Evolutionary conservation across 2,888 invertebrate species (phyloP).

Genomic region (Agonopterix alstromeriana): DNA sequence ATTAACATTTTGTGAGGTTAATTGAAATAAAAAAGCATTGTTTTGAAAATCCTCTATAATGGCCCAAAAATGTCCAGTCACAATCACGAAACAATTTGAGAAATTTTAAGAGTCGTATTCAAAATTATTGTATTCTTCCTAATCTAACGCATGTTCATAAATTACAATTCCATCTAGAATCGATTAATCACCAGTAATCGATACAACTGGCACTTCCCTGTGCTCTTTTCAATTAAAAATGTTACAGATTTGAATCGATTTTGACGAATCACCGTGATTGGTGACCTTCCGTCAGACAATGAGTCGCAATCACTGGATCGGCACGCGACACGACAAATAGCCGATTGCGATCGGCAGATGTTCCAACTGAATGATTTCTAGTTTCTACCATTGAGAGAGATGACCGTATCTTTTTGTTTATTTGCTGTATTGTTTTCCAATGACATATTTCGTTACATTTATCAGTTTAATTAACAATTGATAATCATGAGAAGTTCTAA

Average conservation of each 20-base stretch:
- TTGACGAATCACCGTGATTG: slow-evolving; percentile 59
- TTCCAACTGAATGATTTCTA: slow-evolving; percentile 18
- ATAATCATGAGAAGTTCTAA: no score
- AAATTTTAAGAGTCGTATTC: slow-evolving; percentile 9
- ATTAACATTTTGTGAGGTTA: no score
- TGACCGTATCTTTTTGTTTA: not conserved
- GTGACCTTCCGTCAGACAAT: slow-evolving; percentile 46
- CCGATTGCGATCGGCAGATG: slow-evolving; percentile 56
- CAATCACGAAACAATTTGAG: no score
- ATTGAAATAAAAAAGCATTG: no score
- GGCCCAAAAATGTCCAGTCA: no score
- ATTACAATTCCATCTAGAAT: slow-evolving; percentile 10
- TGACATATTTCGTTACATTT: no score
- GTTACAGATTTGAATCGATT: slow-evolving; percentile 47
- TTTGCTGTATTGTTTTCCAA: not conserved
- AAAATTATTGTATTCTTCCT: slow-evolving; percentile 2
- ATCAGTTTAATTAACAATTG: no score
- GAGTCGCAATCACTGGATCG: slow-evolving; percentile 36
- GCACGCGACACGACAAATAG: slow-evolving; percentile 55
- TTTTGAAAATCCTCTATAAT: no score
- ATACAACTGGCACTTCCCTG: slow-evolving; percentile 38
- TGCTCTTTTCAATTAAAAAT: slow-evolving; percentile 52
- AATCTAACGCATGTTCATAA: slow-evolving; percentile 3
- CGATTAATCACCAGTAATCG: slow-evolving; percentile 48
- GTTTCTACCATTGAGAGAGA: no score